phyloP scores from a whole-genome alignment of 2,113 vertebrate genomes.

The Megaptera novaeangliae region DNA sequence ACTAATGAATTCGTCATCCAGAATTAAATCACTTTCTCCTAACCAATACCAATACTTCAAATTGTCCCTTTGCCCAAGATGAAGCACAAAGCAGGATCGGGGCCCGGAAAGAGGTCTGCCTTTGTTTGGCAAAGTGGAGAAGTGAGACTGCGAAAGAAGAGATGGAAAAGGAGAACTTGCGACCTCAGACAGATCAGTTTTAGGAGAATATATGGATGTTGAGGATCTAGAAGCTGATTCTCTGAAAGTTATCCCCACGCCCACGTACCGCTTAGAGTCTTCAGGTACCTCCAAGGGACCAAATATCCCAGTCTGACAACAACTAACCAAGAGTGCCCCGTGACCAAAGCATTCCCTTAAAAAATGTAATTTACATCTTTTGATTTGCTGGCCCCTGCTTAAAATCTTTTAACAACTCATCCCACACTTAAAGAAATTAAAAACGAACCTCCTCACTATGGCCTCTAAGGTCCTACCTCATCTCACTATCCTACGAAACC shows the following conservation, averaged over 20 bases:
- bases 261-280: background rate
- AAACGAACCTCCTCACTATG: background rate
- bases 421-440: background rate
- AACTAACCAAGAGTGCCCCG: background rate
- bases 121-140: background rate
- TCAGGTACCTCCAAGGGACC: background rate
- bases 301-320: background rate
- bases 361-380: background rate
- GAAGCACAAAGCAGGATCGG: fast-evolving
- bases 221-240: background rate
- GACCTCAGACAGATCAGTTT: background rate
- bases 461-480: background rate
- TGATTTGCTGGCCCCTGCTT: background rate
- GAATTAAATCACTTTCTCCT: background rate
- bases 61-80: background rate
- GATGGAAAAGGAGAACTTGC: background rate
- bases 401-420: background rate
- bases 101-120: background rate
- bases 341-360: background rate
- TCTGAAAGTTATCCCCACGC: background rate
- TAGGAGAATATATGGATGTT: background rate
- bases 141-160: background rate
- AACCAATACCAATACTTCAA: background rate
- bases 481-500: background rate
- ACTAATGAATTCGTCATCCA: background rate